Evolutionary conservation across 2,888 invertebrate species (phyloP), one percentile per base, ranked within the genome.

Genomic region (Netelia inedita): DNA sequence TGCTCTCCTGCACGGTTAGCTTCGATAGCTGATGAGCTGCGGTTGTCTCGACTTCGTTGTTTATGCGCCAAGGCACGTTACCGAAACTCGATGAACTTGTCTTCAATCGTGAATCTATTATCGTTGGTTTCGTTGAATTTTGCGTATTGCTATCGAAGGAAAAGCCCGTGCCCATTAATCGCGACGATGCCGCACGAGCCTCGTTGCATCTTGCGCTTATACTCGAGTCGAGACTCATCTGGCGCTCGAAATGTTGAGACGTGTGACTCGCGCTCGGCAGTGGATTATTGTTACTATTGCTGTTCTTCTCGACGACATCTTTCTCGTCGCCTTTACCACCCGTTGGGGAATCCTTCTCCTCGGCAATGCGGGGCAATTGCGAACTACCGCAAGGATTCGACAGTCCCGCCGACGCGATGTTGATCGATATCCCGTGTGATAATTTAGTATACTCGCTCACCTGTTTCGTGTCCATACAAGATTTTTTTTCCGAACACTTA

Each of bases 271-370:
- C 61, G 59, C 79, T 82, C 73, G 79, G 83, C 79, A 71, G 68
- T 82, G 63, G 87, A 83, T 68, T 86, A 63, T 23, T 76, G 41
- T 46, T 61, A 75, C 50, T 84, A 72, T 16, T 75, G 74, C 41
- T 86, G 57, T 6, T 83, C 43, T 65, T 81, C 3, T 78, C 81
- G 9, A 55, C 23, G 6, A 86, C 73, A 11, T 91, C 92, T 10
- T 88, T 90, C 10, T 93, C 91, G 10, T 94, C 94, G 23, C 90
- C 89, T 59, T 93, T 93, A 5, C 91, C 93, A 79, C 96, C 96
- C 0, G 97, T 96, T 0, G 97, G 97, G 19, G 97, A 97, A 93
- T 97, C 97, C 91, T 97, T 98, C 93, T 98, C 98, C 94, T 98
- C 98, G 0, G 98, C 98, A 82, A 98, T 98, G 87, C 98, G 94